These are phyloP conservation scores for Crossocerus cetratus DNA, from an alignment of 2,888 invertebrate genomes.

Conservation along the genomic window DNA sequence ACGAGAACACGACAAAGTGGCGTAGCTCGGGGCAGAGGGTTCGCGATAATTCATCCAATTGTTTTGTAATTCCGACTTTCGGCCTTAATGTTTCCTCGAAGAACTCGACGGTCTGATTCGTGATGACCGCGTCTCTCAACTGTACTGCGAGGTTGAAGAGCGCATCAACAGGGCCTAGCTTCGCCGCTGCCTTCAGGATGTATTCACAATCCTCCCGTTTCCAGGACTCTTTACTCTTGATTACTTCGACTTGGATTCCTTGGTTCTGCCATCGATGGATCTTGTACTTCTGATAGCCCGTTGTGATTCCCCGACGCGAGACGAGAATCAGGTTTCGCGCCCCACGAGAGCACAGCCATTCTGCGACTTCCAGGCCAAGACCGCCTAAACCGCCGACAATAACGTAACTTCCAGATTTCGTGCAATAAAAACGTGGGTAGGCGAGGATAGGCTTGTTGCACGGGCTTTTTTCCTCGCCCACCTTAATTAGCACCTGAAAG, in stretches of 20 bases:
- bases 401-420: constrained; percentile 79
- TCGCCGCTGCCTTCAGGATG: constrained; percentile 80
- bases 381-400: constrained; percentile 92
- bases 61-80: constrained; percentile 80
- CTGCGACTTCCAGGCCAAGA: constrained; percentile 92
- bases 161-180: constrained; percentile 80
- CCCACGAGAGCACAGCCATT: constrained; percentile 91
- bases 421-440: constrained; percentile 78
- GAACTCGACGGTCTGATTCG: constrained; percentile 78
- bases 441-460: constrained; percentile 71
- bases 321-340: constrained; percentile 88
- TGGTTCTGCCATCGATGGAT: constrained; percentile 83
- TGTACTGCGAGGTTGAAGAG: constrained; percentile 83
- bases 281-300: constrained; percentile 89
- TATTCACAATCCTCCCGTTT: constrained; percentile 83
- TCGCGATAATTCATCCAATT: constrained; percentile 79
- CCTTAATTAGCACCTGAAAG: constrained; percentile 66
- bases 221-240: constrained; percentile 84
- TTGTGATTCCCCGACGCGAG: constrained; percentile 87
- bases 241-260: constrained; percentile 85
- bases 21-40: constrained; percentile 75
- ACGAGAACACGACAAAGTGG: constrained; percentile 83
- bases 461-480: constrained; percentile 58
- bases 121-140: constrained; percentile 78
- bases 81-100: constrained; percentile 79